Conservation (phyloP, 2,888 invertebrate species). For the Leptopilina syphax region DNA sequence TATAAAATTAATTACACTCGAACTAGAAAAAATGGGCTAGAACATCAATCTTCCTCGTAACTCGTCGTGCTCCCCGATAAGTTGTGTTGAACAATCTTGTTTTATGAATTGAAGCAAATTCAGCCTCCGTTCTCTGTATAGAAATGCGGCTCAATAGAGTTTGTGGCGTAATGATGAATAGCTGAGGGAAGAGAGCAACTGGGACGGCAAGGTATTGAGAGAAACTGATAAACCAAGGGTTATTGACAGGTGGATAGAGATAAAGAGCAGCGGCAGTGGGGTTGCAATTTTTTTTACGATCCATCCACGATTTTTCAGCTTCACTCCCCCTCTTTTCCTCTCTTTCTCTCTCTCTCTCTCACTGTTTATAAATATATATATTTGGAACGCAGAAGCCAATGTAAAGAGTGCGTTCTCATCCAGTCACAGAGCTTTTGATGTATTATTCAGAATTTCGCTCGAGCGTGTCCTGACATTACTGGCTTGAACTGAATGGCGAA, state of each 20-base stretch:
- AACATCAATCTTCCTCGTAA: neutral
- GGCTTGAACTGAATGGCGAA: slow-evolving; percentile 53
- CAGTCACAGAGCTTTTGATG: slow-evolving; percentile 61
- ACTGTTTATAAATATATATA: too few species aligned
- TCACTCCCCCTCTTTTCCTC: neutral
- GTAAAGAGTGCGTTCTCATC: slow-evolving; percentile 36
- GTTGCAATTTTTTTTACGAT: slow-evolving; percentile 20
- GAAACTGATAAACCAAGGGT: slow-evolving; percentile 37
- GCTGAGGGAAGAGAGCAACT: slow-evolving; percentile 4
- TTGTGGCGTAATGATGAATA: slow-evolving; percentile 25
- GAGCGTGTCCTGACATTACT: slow-evolving; percentile 55
- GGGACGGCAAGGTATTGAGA: slow-evolving; percentile 17
- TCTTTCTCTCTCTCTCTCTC: neutral
- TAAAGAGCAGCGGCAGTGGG: slow-evolving; percentile 4
- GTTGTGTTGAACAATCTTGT: slow-evolving; percentile 1
- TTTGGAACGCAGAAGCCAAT: slow-evolving; percentile 24
- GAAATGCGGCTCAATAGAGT: neutral
- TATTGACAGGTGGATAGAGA: slow-evolving; percentile 38
- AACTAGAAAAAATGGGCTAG: too few species aligned
- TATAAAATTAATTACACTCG: too few species aligned
- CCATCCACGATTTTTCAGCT: slow-evolving; percentile 5
- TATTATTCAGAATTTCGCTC: slow-evolving; percentile 65
- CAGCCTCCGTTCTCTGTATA: neutral
- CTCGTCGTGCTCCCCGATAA: neutral
- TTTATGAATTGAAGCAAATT: slow-evolving; percentile 14